Evolutionary conservation across 2,797 vertebrate species (phyloP), one percentile per base, ranked within the genome.

Genomic region (Esox lucius): DNA sequence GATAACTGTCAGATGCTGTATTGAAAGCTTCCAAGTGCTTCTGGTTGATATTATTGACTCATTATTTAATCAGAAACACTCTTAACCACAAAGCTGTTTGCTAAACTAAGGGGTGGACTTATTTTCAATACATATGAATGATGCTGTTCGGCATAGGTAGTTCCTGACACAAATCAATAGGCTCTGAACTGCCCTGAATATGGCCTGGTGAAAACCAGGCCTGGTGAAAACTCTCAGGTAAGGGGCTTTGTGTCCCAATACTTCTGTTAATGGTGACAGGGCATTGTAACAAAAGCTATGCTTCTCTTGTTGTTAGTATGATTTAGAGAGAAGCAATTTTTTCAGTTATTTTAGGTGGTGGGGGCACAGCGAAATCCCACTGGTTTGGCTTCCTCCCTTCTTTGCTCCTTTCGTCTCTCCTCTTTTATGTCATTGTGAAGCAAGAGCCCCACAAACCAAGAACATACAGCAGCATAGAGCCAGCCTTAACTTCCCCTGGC

Each of bases 361-460:
- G 3, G 65, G 75, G 77, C 80, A 83, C 75, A 61, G 19, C 42
- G 73, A 71, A 39, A 77, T 84, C 85, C 87, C 86, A 81, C 86
- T 85, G 83, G 79, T 85, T 70, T 19, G 1, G 79, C 75, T 90
- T 92, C 89, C 89, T 86, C 85, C 74, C 72, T 65, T 71, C 64
- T 15, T 83, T 76, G 6, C 69, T 77, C 64, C 49, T 66, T 75
- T 11, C 69, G 82, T 77, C 73, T 70, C 83, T 67, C 87, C 28
- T 31, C 28, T 31, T 89, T 88, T 90, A 87, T 89, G 87, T 85
- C 87, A 91, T 88, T 92, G 89, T 91, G 71, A 82, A 83, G 65
- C 78, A 80, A 78, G 77, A 82, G 81, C 35, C 48, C 16, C 83
- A 84, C 83, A 88, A 91, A 89, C 86, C 91, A 86, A 89, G 91